A percentile compares a stretch with the other conserved stretches of the same genome.
Evolutionary conservation across 2,888 invertebrate species (phyloP).

Genomic region (Sinhomidia bicolor): DNA sequence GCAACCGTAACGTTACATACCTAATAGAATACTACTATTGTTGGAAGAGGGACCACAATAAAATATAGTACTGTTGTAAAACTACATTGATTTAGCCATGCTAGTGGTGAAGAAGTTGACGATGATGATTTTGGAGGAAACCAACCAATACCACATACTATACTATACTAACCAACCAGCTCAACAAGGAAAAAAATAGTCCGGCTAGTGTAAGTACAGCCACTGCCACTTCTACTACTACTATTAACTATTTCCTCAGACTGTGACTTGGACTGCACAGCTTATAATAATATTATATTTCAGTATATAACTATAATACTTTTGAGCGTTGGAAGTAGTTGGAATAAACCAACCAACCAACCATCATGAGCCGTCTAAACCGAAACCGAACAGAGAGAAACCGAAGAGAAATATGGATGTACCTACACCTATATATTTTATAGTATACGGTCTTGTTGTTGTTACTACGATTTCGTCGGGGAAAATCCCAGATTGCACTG

Average conservation of each 20-base stretch:
- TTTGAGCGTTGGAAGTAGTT: too few relatives aligned
- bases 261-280: background rate
- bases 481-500: constrained; percentile 37
- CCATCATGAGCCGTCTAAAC: constrained; percentile 11
- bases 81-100: background rate
- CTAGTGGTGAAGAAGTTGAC: background rate
- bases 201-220: background rate
- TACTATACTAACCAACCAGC: background rate
- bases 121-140: constrained; percentile 36
- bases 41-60: background rate
- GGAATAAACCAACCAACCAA: constrained; percentile 5
- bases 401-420: background rate
- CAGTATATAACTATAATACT: background rate
- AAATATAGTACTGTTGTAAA: background rate
- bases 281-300: background rate
- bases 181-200: constrained; percentile 28
- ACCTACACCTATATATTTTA: background rate
- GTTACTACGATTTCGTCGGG: background rate
- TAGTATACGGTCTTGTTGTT: background rate
- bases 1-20: background rate
- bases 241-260: background rate
- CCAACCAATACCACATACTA: constrained; percentile 19
- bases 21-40: background rate
- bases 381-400: constrained; percentile 36
- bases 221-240: background rate